These are phyloP conservation scores for Mesitornis unicolor DNA, from an alignment of 2,113 vertebrate genomes.

Conservation along the genomic window DNA sequence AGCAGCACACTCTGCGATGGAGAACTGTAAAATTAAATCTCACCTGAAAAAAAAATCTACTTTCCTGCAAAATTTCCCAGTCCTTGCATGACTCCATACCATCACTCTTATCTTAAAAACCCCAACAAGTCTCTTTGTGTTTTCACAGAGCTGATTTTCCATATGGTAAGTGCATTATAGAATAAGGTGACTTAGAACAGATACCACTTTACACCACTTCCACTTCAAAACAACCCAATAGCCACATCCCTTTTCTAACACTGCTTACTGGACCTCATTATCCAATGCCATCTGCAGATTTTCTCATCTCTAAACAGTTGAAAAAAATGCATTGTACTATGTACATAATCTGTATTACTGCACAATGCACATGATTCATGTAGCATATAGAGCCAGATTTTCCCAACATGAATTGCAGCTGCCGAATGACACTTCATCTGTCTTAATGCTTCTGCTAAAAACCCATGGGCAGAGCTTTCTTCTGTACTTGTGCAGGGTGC, in stretches of 20 bases:
- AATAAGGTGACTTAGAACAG: background rate
- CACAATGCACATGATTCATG: background rate
- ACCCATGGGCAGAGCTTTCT: background rate
- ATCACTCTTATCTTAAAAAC: background rate
- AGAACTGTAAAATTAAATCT: slow-evolving; percentile 9
- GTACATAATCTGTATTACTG: background rate
- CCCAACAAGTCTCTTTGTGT: background rate
- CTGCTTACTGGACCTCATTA: background rate
- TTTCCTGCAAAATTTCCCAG: background rate
- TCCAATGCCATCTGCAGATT: background rate
- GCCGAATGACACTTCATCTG: background rate
- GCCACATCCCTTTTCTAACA: background rate
- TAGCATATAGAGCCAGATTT: background rate
- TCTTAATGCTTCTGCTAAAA: background rate
- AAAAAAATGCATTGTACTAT: background rate
- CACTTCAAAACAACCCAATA: background rate
- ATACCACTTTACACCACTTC: background rate
- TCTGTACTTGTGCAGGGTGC: background rate
- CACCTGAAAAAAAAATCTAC: background rate
- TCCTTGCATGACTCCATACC: background rate
- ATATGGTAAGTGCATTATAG: background rate
- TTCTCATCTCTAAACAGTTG: background rate
- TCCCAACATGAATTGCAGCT: background rate
- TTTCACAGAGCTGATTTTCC: slow-evolving; percentile 3
- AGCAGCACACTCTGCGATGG: background rate